A percentile compares a stretch with the other conserved stretches of the same genome.
phyloP scores from a whole-genome alignment of 2,113 vertebrate genomes.

The Pygoscelis antarcticus region DNA sequence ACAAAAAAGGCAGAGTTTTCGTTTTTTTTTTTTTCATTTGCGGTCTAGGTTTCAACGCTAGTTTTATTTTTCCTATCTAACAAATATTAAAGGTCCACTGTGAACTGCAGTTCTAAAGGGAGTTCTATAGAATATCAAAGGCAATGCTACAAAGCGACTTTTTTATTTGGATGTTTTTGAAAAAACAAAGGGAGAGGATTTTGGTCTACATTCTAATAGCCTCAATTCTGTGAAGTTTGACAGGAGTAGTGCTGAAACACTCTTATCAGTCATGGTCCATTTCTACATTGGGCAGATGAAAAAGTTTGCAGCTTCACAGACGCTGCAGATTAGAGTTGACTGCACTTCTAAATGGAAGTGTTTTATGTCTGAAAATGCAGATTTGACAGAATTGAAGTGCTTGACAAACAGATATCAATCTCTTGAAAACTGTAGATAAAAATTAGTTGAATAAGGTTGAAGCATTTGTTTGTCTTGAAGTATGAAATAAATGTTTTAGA shows the following conservation, averaged over 20 bases:
- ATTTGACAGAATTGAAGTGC: neutral
- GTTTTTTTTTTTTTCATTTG: neutral
- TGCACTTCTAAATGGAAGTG: neutral
- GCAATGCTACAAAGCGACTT: neutral
- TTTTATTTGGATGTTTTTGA: neutral
- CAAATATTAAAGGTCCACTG: neutral
- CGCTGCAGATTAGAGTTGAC: neutral
- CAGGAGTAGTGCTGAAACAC: neutral
- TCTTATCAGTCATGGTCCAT: neutral
- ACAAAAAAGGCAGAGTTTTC: neutral
- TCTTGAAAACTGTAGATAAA: neutral
- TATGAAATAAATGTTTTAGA: neutral
- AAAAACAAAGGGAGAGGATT: slow-evolving; percentile 2
- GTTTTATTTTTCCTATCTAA: neutral
- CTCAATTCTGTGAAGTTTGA: neutral
- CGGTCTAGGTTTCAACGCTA: neutral
- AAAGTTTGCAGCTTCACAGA: neutral
- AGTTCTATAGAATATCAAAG: neutral
- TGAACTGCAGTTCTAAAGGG: neutral
- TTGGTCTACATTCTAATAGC: neutral
- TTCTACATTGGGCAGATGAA: slow-evolving; percentile 5
- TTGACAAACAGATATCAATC: slow-evolving; percentile 6
- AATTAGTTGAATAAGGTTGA: neutral
- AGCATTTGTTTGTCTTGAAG: neutral
- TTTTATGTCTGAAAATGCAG: neutral